Percentiles rank a stretch among this genome's conserved stretches.
phyloP scores from a whole-genome alignment of 2,113 vertebrate species.

The Atlantisia rogersi region DNA sequence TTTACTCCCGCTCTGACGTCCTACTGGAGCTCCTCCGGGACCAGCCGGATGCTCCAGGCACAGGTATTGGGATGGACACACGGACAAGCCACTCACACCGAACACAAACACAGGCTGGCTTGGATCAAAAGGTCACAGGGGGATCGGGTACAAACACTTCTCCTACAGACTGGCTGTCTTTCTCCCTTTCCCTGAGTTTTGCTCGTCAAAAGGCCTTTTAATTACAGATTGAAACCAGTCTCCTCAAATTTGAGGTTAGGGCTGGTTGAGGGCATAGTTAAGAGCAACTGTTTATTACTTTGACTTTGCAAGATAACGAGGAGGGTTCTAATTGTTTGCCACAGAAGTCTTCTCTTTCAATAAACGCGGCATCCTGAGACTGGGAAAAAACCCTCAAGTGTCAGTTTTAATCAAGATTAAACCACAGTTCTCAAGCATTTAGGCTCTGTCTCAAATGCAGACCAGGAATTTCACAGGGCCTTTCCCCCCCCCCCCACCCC shows the following conservation, averaged over 20 bases:
- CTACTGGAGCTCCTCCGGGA: background rate
- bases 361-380: background rate
- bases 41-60: background rate
- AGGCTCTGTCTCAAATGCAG: fast-evolving
- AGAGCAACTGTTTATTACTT: constrained; percentile 17
- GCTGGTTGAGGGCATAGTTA: background rate
- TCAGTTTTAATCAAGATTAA: background rate
- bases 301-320: background rate
- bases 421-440: background rate
- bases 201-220: background rate
- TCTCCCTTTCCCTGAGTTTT: background rate
- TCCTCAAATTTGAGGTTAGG: background rate
- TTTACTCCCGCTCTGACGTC: background rate
- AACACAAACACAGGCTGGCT: fast-evolving
- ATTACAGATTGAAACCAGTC: constrained; percentile 5
- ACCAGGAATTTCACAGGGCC: background rate
- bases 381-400: background rate
- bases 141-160: background rate
- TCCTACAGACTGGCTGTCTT: background rate
- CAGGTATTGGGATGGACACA: background rate
- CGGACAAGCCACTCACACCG: fast-evolving
- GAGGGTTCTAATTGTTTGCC: background rate
- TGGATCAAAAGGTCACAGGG: background rate
- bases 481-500: too few species aligned
- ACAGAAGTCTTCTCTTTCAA: background rate